A percentile compares a stretch with the other conserved stretches of the same genome.
phyloP scores from a whole-genome alignment of 2,888 invertebrate species.

The Heliconius ethilla region DNA sequence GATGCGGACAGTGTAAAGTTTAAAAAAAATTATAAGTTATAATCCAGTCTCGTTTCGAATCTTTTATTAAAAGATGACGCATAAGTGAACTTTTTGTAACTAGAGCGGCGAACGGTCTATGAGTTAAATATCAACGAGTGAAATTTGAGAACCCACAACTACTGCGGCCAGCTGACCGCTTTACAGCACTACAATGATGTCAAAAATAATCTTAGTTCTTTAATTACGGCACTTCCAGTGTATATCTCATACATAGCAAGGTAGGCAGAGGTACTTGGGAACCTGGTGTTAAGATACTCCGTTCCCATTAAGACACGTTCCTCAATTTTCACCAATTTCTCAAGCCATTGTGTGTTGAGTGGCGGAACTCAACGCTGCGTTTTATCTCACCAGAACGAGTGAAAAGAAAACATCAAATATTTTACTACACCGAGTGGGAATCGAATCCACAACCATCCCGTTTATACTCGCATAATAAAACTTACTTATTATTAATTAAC shows the following conservation, averaged over 20 bases:
- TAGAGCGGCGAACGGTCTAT: not conserved
- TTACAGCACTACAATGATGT: not conserved
- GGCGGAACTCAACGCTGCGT: not conserved
- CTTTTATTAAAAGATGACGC: not conserved
- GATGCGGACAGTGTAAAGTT: not conserved
- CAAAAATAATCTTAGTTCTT: not conserved
- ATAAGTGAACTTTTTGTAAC: not conserved
- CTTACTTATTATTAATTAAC: not conserved
- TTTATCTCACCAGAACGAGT: not conserved
- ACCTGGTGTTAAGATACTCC: not conserved
- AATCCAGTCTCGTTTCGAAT: not conserved
- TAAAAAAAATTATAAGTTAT: not conserved
- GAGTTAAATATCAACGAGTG: not conserved
- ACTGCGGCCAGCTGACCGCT: not conserved
- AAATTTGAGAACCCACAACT: not conserved
- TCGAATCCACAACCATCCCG: not conserved
- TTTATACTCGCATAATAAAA: not conserved
- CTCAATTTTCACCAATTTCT: no score
- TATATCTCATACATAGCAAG: not conserved
- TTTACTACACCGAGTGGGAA: not conserved
- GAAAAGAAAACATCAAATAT: not conserved
- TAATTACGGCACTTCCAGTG: not conserved
- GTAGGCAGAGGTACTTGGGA: not conserved
- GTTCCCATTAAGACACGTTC: not conserved
- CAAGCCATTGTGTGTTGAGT: not conserved